Conservation (phyloP, 1,140 invertebrate genomes). For the Pogonomyrmex californicus region DNA sequence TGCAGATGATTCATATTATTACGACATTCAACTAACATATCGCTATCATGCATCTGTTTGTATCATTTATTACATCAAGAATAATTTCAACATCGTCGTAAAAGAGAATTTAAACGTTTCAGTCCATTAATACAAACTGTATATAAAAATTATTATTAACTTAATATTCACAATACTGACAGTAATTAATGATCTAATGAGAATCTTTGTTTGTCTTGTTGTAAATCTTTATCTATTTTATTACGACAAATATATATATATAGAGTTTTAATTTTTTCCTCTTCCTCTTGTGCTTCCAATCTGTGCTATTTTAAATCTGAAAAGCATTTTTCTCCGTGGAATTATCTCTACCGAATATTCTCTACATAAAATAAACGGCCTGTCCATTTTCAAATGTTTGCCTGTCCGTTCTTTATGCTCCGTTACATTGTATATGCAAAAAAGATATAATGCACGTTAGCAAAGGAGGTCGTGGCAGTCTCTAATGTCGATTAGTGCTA, state of each 20-base stretch:
- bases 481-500: conserved; percentile 53
- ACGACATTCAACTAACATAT: neutral
- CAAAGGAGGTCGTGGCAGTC: conserved; percentile 63
- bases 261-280: neutral
- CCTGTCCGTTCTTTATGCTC: conserved; percentile 30
- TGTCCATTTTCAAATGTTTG: conserved; percentile 47
- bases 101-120: conserved; percentile 8
- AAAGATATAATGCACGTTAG: conserved; percentile 39
- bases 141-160: neutral
- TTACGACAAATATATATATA: neutral
- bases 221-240: neutral
- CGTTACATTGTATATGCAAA: conserved; percentile 45
- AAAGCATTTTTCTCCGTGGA: neutral
- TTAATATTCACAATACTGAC: neutral
- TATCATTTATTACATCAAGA: neutral
- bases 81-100: neutral
- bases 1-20: neutral
- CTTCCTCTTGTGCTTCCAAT: neutral
- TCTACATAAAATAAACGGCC: conserved; percentile 47
- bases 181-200: neutral
- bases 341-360: conserved; percentile 13
- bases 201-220: neutral
- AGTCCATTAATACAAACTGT: neutral
- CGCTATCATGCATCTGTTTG: neutral
- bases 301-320: conserved; percentile 1